Evolutionary conservation across 2,113 vertebrate species (phyloP).

Genomic region (Murina feae): DNA sequence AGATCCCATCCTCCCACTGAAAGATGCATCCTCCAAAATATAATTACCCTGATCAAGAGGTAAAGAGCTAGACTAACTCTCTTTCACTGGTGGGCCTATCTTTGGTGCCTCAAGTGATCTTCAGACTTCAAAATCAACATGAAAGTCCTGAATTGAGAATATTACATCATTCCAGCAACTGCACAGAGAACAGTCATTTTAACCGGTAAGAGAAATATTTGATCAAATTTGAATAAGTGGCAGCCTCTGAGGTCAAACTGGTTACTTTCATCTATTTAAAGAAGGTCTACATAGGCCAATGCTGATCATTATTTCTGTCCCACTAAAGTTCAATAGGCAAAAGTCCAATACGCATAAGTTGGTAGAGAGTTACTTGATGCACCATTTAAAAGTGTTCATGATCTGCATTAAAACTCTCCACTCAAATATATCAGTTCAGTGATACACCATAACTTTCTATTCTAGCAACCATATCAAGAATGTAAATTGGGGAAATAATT

Average conservation of each 20-base stretch:
- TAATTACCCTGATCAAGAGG: background rate
- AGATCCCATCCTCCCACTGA: background rate
- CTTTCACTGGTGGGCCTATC: background rate
- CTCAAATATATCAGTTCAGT: background rate
- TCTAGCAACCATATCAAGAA: conserved; percentile 11
- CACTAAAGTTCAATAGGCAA: background rate
- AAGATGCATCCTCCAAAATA: background rate
- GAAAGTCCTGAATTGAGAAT: background rate
- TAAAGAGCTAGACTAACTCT: background rate
- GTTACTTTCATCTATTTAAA: background rate
- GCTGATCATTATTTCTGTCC: background rate
- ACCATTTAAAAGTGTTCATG: background rate
- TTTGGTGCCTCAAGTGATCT: background rate
- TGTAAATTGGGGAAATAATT: background rate
- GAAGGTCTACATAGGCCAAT: background rate
- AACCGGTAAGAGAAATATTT: background rate
- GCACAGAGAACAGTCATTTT: background rate
- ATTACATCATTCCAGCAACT: background rate
- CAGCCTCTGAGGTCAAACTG: background rate
- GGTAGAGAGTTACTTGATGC: background rate
- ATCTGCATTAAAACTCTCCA: background rate
- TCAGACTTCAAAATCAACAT: background rate
- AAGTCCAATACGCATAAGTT: background rate
- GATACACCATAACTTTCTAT: background rate
- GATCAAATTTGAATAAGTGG: background rate